These are phyloP conservation scores for Simalia tracyae DNA, from an alignment of 2,797 vertebrate species.

Conservation along the genomic window DNA sequence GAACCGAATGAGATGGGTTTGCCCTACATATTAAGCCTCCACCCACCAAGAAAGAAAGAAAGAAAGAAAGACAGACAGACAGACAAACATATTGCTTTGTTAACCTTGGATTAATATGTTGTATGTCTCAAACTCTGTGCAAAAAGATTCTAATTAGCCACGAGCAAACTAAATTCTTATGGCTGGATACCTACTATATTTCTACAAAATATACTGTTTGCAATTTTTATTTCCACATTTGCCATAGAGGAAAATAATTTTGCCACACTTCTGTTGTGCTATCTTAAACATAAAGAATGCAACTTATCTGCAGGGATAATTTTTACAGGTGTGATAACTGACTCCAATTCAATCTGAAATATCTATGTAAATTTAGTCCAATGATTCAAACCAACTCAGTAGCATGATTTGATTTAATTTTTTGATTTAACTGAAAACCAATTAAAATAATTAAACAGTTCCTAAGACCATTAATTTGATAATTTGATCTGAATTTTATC, in stretches of 20 bases:
- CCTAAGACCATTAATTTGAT: background rate
- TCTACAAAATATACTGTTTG: background rate
- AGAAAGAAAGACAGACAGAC: background rate
- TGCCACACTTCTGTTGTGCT: background rate
- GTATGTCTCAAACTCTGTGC: background rate
- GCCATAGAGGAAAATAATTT: background rate
- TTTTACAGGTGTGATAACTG: background rate
- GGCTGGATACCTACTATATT: background rate
- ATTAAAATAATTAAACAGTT: background rate
- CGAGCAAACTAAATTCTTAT: background rate
- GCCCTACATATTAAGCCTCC: background rate
- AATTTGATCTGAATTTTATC: background rate
- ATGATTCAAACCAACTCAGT: background rate
- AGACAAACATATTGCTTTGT: background rate
- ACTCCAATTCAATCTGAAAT: background rate
- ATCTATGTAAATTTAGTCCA: background rate
- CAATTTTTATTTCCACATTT: background rate
- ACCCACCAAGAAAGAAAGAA: background rate
- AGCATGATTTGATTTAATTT: background rate
- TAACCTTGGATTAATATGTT: background rate
- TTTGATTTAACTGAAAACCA: background rate
- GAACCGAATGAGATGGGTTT: background rate
- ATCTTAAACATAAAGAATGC: background rate
- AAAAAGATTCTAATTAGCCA: background rate
- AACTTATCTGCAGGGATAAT: background rate